Conservation (phyloP, 1,140 invertebrate genomes). For the Saccostrea glomerata region DNA sequence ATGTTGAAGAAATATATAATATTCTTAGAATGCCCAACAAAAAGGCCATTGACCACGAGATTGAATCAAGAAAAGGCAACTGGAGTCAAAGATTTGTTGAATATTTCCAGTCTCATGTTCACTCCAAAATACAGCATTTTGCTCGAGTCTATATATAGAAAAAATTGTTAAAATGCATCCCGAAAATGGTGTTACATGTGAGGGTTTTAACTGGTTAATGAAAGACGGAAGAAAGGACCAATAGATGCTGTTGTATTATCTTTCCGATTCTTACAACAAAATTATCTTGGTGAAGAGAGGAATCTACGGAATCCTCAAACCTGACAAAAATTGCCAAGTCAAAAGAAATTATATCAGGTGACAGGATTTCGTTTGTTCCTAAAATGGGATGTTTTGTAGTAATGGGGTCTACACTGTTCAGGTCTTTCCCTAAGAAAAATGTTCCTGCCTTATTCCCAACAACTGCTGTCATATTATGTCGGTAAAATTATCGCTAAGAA, state of each 20-base stretch:
- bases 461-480: too few relatives aligned
- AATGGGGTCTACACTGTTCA: too few relatives aligned
- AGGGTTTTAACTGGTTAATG: conserved; percentile 14
- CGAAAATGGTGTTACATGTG: conserved; percentile 13
- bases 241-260: conserved; percentile 12
- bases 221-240: not conserved
- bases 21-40: not conserved
- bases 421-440: too few relatives aligned
- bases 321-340: too few relatives aligned
- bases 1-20: not conserved
- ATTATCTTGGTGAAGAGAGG: conserved; percentile 13
- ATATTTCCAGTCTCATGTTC: not conserved
- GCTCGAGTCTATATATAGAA: not conserved
- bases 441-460: too few relatives aligned
- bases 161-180: not conserved
- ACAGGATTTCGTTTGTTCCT: too few relatives aligned
- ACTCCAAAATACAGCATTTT: not conserved
- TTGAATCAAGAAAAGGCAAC: not conserved
- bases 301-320: too few relatives aligned
- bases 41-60: not conserved
- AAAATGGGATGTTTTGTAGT: too few relatives aligned
- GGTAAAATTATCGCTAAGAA: too few relatives aligned
- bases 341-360: not conserved
- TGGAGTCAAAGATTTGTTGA: conserved; percentile 12
- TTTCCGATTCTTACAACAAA: not conserved